Evolutionary conservation across 2,113 vertebrate genomes (phyloP).

Genomic region (Nesoenas mayeri): DNA sequence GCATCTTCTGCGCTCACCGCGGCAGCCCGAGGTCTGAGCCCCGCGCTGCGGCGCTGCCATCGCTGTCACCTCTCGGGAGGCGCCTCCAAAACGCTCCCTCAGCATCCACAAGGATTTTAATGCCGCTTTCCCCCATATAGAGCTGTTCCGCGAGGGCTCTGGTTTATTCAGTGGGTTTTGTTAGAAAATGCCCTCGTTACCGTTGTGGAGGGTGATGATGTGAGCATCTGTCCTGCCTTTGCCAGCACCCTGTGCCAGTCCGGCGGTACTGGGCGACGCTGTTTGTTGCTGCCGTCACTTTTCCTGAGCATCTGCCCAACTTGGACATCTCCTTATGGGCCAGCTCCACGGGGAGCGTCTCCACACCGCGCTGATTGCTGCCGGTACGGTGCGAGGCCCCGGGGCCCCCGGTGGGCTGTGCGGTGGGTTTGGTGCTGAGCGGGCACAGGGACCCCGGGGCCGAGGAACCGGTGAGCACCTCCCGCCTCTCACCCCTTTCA

Average conservation of each 20-base stretch:
- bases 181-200: rapidly evolving
- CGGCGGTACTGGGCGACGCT: background rate
- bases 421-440: background rate
- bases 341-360: no score
- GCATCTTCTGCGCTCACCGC: rapidly evolving
- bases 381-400: rapidly evolving
- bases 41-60: rapidly evolving
- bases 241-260: rapidly evolving
- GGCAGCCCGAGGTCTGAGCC: background rate
- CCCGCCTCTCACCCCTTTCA: background rate
- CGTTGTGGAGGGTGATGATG: rapidly evolving
- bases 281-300: background rate
- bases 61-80: rapidly evolving
- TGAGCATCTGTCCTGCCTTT: background rate
- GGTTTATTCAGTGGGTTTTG: background rate
- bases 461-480: background rate
- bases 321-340: rapidly evolving
- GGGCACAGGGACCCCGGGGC: no score
- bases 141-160: rapidly evolving
- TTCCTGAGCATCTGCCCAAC: rapidly evolving
- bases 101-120: rapidly evolving
- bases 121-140: rapidly evolving
- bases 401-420: no score
- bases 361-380: rapidly evolving
- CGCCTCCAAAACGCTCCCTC: background rate